phyloP scores from a whole-genome alignment of 1,140 invertebrate genomes.

The Helicoverpa armigera region DNA sequence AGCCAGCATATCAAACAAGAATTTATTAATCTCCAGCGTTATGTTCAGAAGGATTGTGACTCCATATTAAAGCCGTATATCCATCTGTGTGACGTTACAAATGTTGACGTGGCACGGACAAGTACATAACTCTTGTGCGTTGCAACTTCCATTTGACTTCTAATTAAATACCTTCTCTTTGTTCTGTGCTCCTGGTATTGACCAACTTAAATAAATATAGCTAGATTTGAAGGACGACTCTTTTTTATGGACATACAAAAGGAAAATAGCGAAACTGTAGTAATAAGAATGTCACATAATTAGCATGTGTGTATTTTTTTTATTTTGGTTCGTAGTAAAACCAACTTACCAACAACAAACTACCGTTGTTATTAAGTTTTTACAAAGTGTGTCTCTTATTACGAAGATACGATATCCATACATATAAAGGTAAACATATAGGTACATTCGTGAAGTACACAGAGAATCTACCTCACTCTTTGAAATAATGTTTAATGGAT shows the following conservation, averaged over 20 bases:
- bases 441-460: no score
- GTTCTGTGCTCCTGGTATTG: constrained; percentile 13
- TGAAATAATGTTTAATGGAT: not conserved
- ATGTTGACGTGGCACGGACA: constrained; percentile 29
- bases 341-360: no score
- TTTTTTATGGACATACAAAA: no score
- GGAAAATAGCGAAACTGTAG: no score
- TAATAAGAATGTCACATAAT: no score
- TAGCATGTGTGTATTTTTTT: no score
- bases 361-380: no score
- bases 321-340: no score
- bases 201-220: not conserved
- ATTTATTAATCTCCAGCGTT: constrained; percentile 26
- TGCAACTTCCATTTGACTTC: constrained; percentile 23
- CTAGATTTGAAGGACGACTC: no score
- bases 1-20: constrained; percentile 27
- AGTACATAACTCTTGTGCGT: constrained; percentile 12
- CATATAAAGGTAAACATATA: no score
- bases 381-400: no score
- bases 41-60: constrained; percentile 29
- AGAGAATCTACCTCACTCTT: not conserved
- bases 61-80: constrained; percentile 41
- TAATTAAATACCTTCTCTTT: constrained; percentile 24
- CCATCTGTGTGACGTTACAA: constrained; percentile 24
- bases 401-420: no score